phyloP scores from a whole-genome alignment of 2,888 invertebrate species.

The Morpho deidamia region DNA sequence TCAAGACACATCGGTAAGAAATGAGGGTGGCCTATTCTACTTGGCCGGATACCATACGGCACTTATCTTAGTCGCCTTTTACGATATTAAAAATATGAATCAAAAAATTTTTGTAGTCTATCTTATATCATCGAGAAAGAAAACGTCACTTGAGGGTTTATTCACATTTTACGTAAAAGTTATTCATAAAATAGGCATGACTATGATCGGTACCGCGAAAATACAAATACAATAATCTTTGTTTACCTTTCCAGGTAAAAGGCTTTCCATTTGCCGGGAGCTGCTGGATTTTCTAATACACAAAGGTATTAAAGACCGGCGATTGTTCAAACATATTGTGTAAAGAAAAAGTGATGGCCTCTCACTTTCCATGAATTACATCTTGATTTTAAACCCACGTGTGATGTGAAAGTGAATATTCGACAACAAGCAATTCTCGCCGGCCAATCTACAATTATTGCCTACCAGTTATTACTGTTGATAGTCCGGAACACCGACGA shows the following conservation, averaged over 20 bases:
- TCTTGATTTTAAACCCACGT: conserved; percentile 48
- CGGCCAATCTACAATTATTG: conserved; percentile 38
- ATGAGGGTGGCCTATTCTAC: too few species aligned
- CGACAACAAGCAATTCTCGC: conserved; percentile 38
- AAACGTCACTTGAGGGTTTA: too few species aligned
- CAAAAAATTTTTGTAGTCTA: too few species aligned
- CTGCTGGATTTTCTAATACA: conserved; percentile 17
- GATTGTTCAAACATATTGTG: conserved; percentile 41
- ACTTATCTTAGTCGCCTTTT: too few species aligned
- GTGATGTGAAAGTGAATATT: conserved; percentile 62
- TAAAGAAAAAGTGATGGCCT: conserved; percentile 64
- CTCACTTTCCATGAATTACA: conserved; percentile 66
- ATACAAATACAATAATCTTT: background rate
- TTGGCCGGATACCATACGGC: too few species aligned
- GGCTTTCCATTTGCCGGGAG: conserved; percentile 19
- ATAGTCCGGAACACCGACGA: conserved; percentile 29
- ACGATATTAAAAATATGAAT: too few species aligned
- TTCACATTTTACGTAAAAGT: too few species aligned
- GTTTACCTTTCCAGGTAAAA: conserved; percentile 42
- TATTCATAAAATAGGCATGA: too few species aligned
- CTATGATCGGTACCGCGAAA: too few species aligned
- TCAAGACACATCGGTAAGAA: too few species aligned
- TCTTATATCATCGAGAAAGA: too few species aligned
- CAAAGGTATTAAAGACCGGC: conserved; percentile 8
- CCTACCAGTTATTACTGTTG: conserved; percentile 40